phyloP scores from a whole-genome alignment of 2,888 invertebrate species.

The Hofmannophila pseudospretella region DNA sequence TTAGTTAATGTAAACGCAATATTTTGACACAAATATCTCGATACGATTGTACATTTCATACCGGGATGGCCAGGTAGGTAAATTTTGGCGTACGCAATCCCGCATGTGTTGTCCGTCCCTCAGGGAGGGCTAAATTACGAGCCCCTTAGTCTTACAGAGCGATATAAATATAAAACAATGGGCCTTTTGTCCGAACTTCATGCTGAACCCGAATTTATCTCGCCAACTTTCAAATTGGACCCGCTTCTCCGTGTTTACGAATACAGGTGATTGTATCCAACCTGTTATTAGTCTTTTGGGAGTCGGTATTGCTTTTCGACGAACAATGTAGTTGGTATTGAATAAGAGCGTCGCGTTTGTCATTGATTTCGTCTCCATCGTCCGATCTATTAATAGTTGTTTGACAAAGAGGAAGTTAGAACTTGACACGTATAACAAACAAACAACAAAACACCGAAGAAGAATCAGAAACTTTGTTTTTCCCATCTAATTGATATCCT shows the following conservation, averaged over 20 bases:
- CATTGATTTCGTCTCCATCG: no score
- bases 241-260: constrained; percentile 2
- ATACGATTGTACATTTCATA: not conserved
- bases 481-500: no score
- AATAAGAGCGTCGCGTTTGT: no score
- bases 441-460: no score
- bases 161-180: constrained; percentile 57
- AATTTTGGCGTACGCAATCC: constrained; percentile 16
- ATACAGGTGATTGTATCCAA: constrained; percentile 6
- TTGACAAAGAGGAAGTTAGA: no score
- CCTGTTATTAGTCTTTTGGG: constrained; percentile 3
- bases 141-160: constrained; percentile 40
- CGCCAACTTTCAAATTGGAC: constrained; percentile 8
- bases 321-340: no score
- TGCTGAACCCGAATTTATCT: constrained; percentile 15
- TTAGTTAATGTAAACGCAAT: no score
- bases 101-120: constrained; percentile 18
- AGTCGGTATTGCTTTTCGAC: not conserved
- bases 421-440: no score
- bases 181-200: constrained; percentile 42
- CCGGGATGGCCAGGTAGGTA: constrained; percentile 6
- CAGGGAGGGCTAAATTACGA: constrained; percentile 24
- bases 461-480: no score
- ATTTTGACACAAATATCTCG: no score
- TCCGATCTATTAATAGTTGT: no score